Percentiles rank a stretch among this genome's conserved stretches.
Conservation (phyloP, 2,888 invertebrate genomes). For the Automeris io region DNA sequence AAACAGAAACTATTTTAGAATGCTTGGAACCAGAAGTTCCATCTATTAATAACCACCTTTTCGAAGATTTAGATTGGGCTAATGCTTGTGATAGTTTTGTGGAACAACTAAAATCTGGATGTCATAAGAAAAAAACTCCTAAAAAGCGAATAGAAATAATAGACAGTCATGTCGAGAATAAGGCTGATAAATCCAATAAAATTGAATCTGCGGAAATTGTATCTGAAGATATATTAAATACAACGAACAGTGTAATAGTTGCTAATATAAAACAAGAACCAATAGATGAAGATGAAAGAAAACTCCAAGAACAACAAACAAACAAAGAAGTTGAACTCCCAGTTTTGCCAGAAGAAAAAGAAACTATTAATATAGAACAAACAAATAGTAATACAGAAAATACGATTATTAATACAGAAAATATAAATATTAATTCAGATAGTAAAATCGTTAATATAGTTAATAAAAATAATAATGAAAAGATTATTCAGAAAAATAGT, state of each 20-base stretch:
- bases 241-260: slow-evolving; percentile 14
- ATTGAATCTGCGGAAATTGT: slow-evolving; percentile 12
- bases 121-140: slow-evolving; percentile 74
- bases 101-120: slow-evolving; percentile 81
- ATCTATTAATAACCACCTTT: slow-evolving; percentile 10
- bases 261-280: slow-evolving; percentile 54
- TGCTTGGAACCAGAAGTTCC: slow-evolving; percentile 26
- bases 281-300: slow-evolving; percentile 47
- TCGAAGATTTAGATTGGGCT: slow-evolving; percentile 77
- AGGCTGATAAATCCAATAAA: slow-evolving; percentile 21
- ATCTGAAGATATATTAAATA: slow-evolving; percentile 11
- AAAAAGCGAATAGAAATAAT: slow-evolving; percentile 64
- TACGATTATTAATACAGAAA: too few species aligned
- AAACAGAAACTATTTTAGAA: slow-evolving; percentile 47
- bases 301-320: slow-evolving; percentile 16
- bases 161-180: slow-evolving; percentile 37
- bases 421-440: neutral
- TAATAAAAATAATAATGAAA: slow-evolving; percentile 8
- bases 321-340: slow-evolving; percentile 10
- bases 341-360: slow-evolving; percentile 10
- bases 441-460: slow-evolving; percentile 3
- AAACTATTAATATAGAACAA: too few species aligned
- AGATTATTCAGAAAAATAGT: slow-evolving; percentile 9
- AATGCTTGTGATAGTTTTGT: slow-evolving; percentile 87
- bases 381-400: too few species aligned